Evolutionary conservation across 2,888 invertebrate genomes (phyloP).

Genomic region (Drosophila fulvimacula): DNA sequence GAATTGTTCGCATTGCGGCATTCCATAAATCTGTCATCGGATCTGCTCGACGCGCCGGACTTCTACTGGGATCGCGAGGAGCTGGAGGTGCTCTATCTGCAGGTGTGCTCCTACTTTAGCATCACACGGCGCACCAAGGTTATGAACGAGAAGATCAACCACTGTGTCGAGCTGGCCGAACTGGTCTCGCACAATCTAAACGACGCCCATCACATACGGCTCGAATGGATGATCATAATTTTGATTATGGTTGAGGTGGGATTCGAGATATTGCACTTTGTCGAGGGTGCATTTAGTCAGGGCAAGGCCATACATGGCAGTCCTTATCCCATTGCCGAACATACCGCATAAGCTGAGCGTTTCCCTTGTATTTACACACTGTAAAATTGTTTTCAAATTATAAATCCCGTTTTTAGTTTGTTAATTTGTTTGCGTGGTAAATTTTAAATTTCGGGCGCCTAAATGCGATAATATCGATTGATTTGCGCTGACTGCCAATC

Average conservation of each 20-base stretch:
- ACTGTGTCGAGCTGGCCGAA: slow-evolving; percentile 96
- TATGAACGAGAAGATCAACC: slow-evolving; percentile 97
- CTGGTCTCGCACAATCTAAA: slow-evolving; percentile 95
- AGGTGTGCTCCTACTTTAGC: slow-evolving; percentile 93
- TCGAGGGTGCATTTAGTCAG: slow-evolving; percentile 66
- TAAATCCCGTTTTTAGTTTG: slow-evolving; percentile 14
- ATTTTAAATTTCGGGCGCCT: slow-evolving; percentile 15
- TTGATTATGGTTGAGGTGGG: slow-evolving; percentile 97
- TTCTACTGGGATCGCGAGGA: slow-evolving; percentile 99
- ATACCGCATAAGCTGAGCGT: slow-evolving; percentile 22
- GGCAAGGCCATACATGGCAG: slow-evolving; percentile 17
- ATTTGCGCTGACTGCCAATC: neutral
- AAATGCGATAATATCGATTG: slow-evolving; percentile 9
- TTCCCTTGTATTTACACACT: slow-evolving; percentile 26
- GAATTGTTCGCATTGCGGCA: slow-evolving; percentile 95
- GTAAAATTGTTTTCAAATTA: slow-evolving; percentile 28
- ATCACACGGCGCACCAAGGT: slow-evolving; percentile 95
- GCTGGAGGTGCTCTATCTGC: slow-evolving; percentile 93
- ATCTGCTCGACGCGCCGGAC: slow-evolving; percentile 97
- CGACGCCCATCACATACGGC: slow-evolving; percentile 95
- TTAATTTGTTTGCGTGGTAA: slow-evolving; percentile 1
- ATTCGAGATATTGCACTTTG: slow-evolving; percentile 92
- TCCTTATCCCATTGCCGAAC: slow-evolving; percentile 31
- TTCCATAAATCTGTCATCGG: slow-evolving; percentile 96
- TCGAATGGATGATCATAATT: slow-evolving; percentile 99